Evolutionary conservation across 2,113 vertebrate species (phyloP).

Genomic region (Gobiocypris rarus): DNA sequence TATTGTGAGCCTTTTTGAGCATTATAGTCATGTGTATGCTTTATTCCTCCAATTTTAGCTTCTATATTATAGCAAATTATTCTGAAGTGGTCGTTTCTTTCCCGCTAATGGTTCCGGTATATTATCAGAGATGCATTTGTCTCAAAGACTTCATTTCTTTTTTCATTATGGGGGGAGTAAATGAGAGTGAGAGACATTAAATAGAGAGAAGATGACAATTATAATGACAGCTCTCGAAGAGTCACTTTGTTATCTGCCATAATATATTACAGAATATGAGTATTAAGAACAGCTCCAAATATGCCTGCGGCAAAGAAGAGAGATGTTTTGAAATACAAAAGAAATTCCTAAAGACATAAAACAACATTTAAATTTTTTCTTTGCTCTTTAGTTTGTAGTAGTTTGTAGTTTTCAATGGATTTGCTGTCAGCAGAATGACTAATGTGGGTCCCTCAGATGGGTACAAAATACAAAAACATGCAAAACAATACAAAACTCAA

Average conservation of each 20-base stretch:
- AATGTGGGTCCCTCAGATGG: neutral
- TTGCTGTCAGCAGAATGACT: conserved; percentile 3
- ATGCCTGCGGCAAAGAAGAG: neutral
- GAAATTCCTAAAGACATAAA: neutral
- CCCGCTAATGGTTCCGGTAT: conserved; percentile 7
- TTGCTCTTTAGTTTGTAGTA: neutral
- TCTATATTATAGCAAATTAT: neutral
- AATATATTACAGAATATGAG: neutral
- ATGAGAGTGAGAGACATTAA: conserved; percentile 17
- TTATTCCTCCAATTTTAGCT: neutral
- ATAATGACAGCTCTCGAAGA: conserved; percentile 7
- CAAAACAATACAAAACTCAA: too few relatives aligned
- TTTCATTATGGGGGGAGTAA: conserved; percentile 3
- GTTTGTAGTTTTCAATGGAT: neutral
- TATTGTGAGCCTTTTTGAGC: neutral
- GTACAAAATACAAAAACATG: neutral
- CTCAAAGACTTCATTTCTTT: neutral
- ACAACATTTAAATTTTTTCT: neutral
- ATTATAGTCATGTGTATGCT: neutral
- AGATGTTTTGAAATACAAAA: neutral
- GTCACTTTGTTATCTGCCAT: conserved; percentile 8
- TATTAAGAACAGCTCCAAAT: neutral
- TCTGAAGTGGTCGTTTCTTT: conserved; percentile 1
- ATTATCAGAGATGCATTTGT: conserved; percentile 11
- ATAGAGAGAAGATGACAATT: conserved; percentile 1